These are phyloP conservation scores for Nycticorax nycticorax DNA, from an alignment of 2,113 vertebrate genomes.

Conservation along the genomic window DNA sequence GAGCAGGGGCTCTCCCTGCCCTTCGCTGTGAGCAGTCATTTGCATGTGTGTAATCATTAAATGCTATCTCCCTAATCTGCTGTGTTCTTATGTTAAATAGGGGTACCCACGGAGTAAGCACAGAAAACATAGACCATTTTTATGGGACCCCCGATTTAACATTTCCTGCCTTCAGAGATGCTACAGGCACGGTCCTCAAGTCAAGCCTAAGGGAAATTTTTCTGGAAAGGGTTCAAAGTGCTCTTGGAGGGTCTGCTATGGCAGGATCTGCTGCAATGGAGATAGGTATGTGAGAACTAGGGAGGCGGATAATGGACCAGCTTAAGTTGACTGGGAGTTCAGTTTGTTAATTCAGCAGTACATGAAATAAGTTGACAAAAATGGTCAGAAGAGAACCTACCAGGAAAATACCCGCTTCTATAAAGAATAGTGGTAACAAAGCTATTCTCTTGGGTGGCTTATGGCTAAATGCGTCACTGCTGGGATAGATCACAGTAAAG, in stretches of 20 bases:
- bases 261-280: neutral
- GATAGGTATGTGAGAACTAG: neutral
- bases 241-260: neutral
- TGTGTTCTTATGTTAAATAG: neutral
- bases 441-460: neutral
- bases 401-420: neutral
- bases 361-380: neutral
- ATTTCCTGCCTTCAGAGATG: neutral
- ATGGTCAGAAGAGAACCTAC: neutral
- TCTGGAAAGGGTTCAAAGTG: neutral
- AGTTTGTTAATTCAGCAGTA: neutral
- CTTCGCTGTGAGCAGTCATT: neutral
- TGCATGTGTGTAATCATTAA: neutral
- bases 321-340: neutral
- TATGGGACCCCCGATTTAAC: neutral
- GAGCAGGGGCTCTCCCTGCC: neutral
- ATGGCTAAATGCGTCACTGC: neutral
- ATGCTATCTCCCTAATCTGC: neutral
- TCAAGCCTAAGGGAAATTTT: neutral
- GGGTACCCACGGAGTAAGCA: neutral
- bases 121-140: neutral
- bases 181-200: neutral
- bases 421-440: neutral
- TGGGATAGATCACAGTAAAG: neutral
- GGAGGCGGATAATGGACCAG: neutral